These are phyloP conservation scores for Poecilia gillii DNA, from an alignment of 2,797 vertebrate species.

Conservation along the genomic window DNA sequence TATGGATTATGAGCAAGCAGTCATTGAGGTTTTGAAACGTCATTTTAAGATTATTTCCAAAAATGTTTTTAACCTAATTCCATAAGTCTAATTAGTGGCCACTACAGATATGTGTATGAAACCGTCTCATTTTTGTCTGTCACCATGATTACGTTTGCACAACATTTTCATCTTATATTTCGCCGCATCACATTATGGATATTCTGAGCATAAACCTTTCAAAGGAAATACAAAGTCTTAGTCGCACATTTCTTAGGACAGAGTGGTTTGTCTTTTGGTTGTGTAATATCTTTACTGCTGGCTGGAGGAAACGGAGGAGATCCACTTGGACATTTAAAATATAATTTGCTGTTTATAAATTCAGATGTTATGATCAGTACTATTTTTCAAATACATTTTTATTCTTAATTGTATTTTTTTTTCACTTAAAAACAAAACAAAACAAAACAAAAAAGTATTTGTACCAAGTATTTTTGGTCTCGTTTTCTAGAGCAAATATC, in stretches of 20 bases:
- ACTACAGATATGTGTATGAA: neutral
- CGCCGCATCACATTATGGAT: neutral
- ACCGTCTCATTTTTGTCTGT: neutral
- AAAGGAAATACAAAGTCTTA: neutral
- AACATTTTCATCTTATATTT: neutral
- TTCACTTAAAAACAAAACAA: too few relatives aligned
- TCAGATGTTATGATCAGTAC: too few relatives aligned
- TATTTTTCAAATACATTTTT: too few relatives aligned
- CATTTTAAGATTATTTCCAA: neutral
- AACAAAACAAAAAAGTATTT: too few relatives aligned
- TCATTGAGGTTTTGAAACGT: neutral
- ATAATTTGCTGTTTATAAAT: too few relatives aligned
- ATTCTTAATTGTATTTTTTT: too few relatives aligned
- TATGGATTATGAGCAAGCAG: neutral
- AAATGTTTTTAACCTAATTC: neutral
- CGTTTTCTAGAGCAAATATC: too few relatives aligned
- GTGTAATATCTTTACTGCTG: slow-evolving; percentile 26
- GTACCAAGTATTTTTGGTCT: too few relatives aligned
- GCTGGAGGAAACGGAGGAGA: neutral
- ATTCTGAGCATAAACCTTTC: neutral
- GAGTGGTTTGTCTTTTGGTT: neutral
- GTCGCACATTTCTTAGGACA: neutral
- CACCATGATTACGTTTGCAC: neutral
- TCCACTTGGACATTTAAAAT: neutral
- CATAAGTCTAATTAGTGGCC: neutral